Evolutionary conservation across 2,113 vertebrate species (phyloP).

Genomic region (Castor canadensis): DNA sequence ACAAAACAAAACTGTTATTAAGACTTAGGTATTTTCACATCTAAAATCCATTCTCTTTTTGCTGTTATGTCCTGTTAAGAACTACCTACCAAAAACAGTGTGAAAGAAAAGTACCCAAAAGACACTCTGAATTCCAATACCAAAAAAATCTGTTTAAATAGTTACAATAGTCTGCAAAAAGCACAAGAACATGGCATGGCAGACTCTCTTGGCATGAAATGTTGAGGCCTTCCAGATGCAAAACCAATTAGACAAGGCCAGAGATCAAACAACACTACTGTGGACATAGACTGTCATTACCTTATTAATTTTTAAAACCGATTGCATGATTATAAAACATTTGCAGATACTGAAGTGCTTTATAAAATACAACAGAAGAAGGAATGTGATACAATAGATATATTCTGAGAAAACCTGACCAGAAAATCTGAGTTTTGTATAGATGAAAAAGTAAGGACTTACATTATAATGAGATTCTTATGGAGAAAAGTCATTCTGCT

Average conservation of each 20-base stretch:
- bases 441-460: background rate
- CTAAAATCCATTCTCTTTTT: background rate
- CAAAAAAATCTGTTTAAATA: background rate
- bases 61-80: background rate
- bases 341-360: background rate
- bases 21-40: background rate
- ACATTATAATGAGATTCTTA: background rate
- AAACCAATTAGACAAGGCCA: slow-evolving; percentile 25
- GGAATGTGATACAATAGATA: background rate
- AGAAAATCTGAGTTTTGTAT: background rate
- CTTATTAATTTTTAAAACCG: slow-evolving; percentile 1
- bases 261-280: background rate
- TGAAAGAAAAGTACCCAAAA: background rate
- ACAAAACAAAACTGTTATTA: slow-evolving; percentile 26
- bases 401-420: background rate
- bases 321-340: background rate
- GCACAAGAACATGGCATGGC: background rate
- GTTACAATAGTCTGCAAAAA: background rate
- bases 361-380: background rate
- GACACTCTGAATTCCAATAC: background rate
- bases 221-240: background rate
- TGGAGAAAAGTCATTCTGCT: background rate
- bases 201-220: background rate
- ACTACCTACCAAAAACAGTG: background rate
- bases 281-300: background rate